Percentiles rank a stretch among this genome's conserved stretches.
Conservation (phyloP, 2,888 invertebrate genomes). For the Gari tellinella region DNA sequence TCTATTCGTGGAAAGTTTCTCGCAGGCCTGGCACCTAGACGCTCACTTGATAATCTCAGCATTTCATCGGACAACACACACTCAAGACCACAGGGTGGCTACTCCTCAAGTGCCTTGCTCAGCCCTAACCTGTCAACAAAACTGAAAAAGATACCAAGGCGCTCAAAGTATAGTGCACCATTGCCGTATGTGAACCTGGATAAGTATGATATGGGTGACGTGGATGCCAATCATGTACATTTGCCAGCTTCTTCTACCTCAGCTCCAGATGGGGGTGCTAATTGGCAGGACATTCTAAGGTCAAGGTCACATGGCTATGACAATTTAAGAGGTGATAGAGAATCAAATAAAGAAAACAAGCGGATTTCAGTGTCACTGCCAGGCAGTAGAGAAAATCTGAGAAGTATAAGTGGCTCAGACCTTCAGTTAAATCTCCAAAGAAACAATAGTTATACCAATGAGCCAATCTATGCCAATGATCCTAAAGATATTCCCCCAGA, state of each 20-base stretch:
- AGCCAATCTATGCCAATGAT: constrained; percentile 76
- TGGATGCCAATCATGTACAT: constrained; percentile 69
- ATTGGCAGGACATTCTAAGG: constrained; percentile 14
- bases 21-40: constrained; percentile 16
- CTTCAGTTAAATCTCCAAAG: constrained; percentile 28
- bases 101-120: constrained; percentile 57
- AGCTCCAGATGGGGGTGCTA: constrained; percentile 43
- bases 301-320: constrained; percentile 58
- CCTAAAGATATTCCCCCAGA: constrained; percentile 70
- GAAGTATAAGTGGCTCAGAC: constrained; percentile 52
- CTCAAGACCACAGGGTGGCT: constrained; percentile 28
- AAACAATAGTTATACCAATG: constrained; percentile 39
- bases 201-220: constrained; percentile 72
- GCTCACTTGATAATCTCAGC: constrained; percentile 58
- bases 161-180: constrained; percentile 72
- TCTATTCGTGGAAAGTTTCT: constrained; percentile 28
- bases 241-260: constrained; percentile 59
- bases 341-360: constrained; percentile 48
- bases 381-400: constrained; percentile 55
- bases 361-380: constrained; percentile 50
- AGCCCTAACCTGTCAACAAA: constrained; percentile 74
- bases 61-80: constrained; percentile 55
- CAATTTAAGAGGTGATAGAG: constrained; percentile 35
- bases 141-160: constrained; percentile 68
- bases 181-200: constrained; percentile 78